Evolutionary conservation across 2,797 vertebrate genomes (phyloP).

Genomic region (Pitangus sulphuratus): DNA sequence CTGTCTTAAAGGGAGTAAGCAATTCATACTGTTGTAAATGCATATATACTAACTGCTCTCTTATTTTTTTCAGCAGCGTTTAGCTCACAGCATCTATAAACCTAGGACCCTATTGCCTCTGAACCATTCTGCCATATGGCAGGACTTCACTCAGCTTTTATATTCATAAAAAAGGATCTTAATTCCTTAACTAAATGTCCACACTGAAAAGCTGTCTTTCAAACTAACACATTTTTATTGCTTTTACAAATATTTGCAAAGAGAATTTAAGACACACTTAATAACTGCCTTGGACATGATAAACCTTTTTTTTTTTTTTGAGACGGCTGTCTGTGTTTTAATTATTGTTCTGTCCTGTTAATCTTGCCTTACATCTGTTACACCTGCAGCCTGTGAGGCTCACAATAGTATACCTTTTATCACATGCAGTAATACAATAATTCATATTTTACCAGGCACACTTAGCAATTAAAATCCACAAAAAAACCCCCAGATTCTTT

Average conservation of each 20-base stretch:
- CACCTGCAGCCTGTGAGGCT: constrained; percentile 72
- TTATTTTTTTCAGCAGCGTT: not conserved
- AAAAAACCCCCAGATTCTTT: constrained; percentile 53
- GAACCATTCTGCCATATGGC: constrained; percentile 64
- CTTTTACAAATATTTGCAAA: constrained; percentile 72
- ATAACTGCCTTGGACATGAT: constrained; percentile 61
- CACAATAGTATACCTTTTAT: constrained; percentile 68
- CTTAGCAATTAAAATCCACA: constrained; percentile 69
- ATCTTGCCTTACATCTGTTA: constrained; percentile 76
- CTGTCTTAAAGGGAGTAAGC: constrained; percentile 41
- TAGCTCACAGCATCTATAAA: constrained; percentile 58
- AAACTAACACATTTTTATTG: constrained; percentile 64
- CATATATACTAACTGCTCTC: constrained; percentile 19
- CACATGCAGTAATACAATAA: constrained; percentile 71
- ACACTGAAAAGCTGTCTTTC: constrained; percentile 60
- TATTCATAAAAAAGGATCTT: constrained; percentile 60
- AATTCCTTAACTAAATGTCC: constrained; percentile 63
- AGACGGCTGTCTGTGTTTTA: constrained; percentile 72
- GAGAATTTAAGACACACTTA: constrained; percentile 71
- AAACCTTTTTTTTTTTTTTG: constrained; percentile 43
- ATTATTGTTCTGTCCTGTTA: constrained; percentile 77
- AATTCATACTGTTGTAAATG: constrained; percentile 47
- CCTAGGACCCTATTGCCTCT: constrained; percentile 45
- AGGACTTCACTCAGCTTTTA: constrained; percentile 69
- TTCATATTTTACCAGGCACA: constrained; percentile 74